Conservation (phyloP, 2,113 vertebrate species). For the Australoheros scitulus region DNA sequence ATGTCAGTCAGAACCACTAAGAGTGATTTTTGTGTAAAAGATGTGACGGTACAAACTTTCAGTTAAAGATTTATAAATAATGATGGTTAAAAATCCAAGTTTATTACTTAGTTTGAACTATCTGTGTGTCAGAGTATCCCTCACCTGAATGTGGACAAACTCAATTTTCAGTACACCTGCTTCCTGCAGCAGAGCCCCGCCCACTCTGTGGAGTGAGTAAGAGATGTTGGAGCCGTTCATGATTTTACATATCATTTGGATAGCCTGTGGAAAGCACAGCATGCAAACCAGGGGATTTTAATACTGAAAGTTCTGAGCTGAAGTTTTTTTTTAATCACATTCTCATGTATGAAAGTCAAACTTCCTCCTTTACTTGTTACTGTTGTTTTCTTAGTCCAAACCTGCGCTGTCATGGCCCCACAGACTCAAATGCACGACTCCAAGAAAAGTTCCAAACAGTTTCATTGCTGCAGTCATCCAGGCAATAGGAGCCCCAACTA, state of each 20-base stretch:
- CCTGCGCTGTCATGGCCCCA: too few species aligned
- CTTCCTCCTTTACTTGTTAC: neutral
- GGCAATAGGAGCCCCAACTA: too few species aligned
- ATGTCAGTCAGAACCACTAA: too few species aligned
- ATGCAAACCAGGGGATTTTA: too few species aligned
- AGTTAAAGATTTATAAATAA: too few species aligned
- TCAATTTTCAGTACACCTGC: neutral
- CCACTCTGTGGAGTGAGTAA: neutral
- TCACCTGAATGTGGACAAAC: neutral
- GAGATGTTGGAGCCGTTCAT: too few species aligned
- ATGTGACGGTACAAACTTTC: too few species aligned
- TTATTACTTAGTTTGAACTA: neutral
- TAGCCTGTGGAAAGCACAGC: too few species aligned
- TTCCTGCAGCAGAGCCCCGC: neutral
- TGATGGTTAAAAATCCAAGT: neutral
- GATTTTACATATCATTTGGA: too few species aligned
- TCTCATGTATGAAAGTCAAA: neutral
- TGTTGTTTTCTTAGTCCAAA: neutral
- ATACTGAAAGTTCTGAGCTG: neutral
- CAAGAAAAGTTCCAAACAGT: too few species aligned
- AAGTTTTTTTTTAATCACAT: neutral
- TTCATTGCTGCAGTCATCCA: too few species aligned
- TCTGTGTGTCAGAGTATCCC: neutral
- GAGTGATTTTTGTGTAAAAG: neutral
- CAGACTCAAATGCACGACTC: too few species aligned